These are phyloP conservation scores for Phasianus colchicus DNA, from an alignment of 2,113 vertebrate species.

Conservation along the genomic window DNA sequence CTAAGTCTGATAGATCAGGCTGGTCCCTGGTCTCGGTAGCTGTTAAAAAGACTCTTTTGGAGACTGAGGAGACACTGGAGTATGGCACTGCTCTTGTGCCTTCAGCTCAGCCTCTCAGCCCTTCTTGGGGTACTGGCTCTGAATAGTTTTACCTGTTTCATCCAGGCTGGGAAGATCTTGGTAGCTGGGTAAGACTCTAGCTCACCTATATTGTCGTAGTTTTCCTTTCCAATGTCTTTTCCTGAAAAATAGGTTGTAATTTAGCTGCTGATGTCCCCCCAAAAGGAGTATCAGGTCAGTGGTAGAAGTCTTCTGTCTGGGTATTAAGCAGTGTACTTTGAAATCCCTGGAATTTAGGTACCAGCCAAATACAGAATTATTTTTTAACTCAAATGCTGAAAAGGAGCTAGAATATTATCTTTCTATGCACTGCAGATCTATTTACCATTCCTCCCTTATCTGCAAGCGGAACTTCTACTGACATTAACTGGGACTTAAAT, in stretches of 20 bases:
- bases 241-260: neutral
- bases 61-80: neutral
- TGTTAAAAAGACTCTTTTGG: neutral
- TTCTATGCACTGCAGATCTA: conserved; percentile 57
- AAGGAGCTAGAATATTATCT: conserved; percentile 53
- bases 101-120: neutral
- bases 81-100: neutral
- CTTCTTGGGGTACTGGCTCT: fast-evolving
- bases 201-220: neutral
- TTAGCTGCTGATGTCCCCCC: neutral
- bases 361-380: neutral
- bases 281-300: neutral
- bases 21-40: neutral
- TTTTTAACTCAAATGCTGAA: conserved; percentile 32
- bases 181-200: neutral
- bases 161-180: neutral
- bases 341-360: neutral
- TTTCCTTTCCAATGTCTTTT: neutral
- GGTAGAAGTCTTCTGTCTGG: neutral
- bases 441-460: conserved; percentile 66
- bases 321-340: neutral
- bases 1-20: neutral
- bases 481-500: conserved; percentile 24
- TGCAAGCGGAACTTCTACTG: conserved; percentile 40
- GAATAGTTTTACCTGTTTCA: neutral